Percentiles rank a stretch among this genome's conserved stretches.
These are phyloP conservation scores for Lagodon rhomboides DNA, from an alignment of 2,797 vertebrate genomes.

Conservation along the genomic window DNA sequence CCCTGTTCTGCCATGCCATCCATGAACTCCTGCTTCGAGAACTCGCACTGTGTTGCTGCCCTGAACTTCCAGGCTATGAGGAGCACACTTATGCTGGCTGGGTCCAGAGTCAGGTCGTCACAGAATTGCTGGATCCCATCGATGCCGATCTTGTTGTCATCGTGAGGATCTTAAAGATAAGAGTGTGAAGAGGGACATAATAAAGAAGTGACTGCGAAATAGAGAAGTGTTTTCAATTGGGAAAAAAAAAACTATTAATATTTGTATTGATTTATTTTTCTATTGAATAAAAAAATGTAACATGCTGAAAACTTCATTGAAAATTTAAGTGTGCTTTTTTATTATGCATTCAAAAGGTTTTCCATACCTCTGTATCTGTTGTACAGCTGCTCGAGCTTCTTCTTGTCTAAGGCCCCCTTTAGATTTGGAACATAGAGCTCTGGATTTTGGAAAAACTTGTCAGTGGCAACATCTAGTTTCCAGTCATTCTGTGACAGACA, in stretches of 20 bases:
- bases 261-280: neutral
- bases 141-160: slow-evolving; percentile 99
- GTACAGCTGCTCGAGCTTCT: slow-evolving; percentile 97
- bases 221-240: neutral
- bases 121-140: slow-evolving; percentile 98
- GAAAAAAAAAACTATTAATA: neutral
- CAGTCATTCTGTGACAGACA: slow-evolving; percentile 99
- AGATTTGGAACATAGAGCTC: slow-evolving; percentile 96
- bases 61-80: slow-evolving; percentile 98
- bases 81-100: slow-evolving; percentile 96
- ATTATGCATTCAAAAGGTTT: neutral
- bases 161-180: slow-evolving; percentile 91
- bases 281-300: neutral
- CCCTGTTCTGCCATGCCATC: slow-evolving; percentile 97
- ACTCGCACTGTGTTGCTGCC: slow-evolving; percentile 97
- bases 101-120: slow-evolving; percentile 95
- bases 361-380: slow-evolving; percentile 96
- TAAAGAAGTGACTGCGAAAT: neutral
- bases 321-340: neutral
- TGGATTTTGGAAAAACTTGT: slow-evolving; percentile 99
- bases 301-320: neutral
- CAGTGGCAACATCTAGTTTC: slow-evolving; percentile 99
- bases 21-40: slow-evolving; percentile 97
- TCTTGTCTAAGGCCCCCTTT: slow-evolving; percentile 95
- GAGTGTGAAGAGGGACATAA: neutral